Percentiles rank a stretch among this genome's conserved stretches.
Evolutionary conservation across 2,797 vertebrate genomes (phyloP).

Genomic region (Xyrichtys novacula): DNA sequence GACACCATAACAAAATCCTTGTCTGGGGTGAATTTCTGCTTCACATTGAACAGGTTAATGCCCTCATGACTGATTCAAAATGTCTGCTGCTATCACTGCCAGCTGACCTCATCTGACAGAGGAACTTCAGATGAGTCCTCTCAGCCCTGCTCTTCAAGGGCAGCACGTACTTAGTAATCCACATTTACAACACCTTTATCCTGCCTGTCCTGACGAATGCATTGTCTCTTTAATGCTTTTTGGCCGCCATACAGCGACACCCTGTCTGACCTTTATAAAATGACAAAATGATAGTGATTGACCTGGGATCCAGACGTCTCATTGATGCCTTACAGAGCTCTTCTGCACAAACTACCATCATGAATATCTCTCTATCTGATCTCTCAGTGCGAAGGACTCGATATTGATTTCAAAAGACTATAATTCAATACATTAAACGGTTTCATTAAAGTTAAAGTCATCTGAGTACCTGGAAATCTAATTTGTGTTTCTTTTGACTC

Average conservation of each 20-base stretch:
- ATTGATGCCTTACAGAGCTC: not conserved
- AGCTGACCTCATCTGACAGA: slow-evolving; percentile 41
- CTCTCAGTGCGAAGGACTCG: not conserved
- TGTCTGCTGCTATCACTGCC: slow-evolving; percentile 26
- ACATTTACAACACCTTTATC: not conserved
- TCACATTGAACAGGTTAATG: slow-evolving; percentile 34
- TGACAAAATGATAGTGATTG: not conserved
- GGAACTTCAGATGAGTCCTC: slow-evolving; percentile 18
- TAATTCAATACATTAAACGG: not conserved
- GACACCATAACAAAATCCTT: slow-evolving; percentile 60
- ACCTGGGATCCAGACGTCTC: not conserved
- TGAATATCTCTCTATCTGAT: not conserved
- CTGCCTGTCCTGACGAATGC: not conserved
- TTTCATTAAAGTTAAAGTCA: not conserved
- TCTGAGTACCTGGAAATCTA: not conserved
- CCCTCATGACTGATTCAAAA: slow-evolving; percentile 43
- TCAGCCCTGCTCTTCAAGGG: slow-evolving; percentile 7
- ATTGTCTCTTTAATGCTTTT: slow-evolving; percentile 5
- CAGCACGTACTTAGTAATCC: not conserved
- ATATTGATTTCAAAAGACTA: slow-evolving; percentile 1
- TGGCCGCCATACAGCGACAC: not conserved
- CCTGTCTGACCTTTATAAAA: not conserved
- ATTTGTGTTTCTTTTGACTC: slow-evolving; percentile 5
- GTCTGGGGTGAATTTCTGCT: slow-evolving; percentile 35
- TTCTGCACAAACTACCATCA: not conserved